These are phyloP conservation scores for Mus minutoides DNA, from an alignment of 2,797 vertebrate species.

Conservation along the genomic window DNA sequence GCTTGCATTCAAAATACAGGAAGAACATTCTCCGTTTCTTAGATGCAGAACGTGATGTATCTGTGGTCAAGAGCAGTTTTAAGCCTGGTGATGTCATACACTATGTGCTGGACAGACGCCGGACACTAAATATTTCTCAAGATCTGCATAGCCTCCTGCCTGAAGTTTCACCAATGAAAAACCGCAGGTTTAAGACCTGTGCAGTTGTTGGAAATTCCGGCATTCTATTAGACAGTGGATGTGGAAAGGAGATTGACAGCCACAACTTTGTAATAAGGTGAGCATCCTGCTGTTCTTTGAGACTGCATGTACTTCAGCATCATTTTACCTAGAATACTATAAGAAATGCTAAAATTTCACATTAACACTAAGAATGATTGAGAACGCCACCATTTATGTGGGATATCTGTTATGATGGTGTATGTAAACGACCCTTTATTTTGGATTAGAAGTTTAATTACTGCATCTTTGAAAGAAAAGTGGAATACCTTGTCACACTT, in stretches of 20 bases:
- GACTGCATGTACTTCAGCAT: not conserved
- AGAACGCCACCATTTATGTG: constrained; percentile 53
- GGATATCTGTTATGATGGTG: not conserved
- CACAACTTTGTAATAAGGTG: constrained; percentile 94
- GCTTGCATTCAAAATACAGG: constrained; percentile 83
- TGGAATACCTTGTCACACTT: not conserved
- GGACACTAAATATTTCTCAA: constrained; percentile 91
- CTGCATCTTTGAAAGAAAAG: not conserved
- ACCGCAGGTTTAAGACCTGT: constrained; percentile 91
- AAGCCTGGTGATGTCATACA: constrained; percentile 93
- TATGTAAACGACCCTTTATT: constrained; percentile 50
- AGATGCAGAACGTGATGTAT: constrained; percentile 93
- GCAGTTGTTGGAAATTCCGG: constrained; percentile 95
- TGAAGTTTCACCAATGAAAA: constrained; percentile 93
- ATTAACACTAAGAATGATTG: constrained; percentile 23
- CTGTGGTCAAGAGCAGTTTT: constrained; percentile 93
- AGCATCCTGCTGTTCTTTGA: constrained; percentile 72
- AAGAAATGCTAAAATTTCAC: constrained; percentile 64
- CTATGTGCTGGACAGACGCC: constrained; percentile 92
- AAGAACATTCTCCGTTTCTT: constrained; percentile 93
- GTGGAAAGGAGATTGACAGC: constrained; percentile 93
- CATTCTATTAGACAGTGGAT: constrained; percentile 91
- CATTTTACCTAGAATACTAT: constrained; percentile 12
- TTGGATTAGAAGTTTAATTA: constrained; percentile 3
- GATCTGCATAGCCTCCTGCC: constrained; percentile 92